Evolutionary conservation across 2,113 vertebrate genomes (phyloP).

Genomic region (Meriones unguiculatus): DNA sequence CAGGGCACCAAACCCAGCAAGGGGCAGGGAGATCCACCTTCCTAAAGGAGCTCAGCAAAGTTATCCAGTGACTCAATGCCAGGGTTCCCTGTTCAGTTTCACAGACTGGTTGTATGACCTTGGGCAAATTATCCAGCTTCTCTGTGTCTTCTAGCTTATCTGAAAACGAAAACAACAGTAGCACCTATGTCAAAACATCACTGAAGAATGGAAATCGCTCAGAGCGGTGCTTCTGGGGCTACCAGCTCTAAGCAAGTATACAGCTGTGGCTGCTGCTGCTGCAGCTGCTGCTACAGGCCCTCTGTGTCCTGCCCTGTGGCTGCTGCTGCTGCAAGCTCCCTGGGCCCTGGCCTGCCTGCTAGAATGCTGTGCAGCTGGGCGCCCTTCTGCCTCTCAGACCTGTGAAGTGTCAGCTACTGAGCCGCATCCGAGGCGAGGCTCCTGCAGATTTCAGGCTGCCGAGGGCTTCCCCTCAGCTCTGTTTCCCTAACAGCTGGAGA

Average conservation of each 20-base stretch:
- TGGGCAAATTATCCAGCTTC: neutral
- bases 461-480: slow-evolving; percentile 74
- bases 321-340: neutral
- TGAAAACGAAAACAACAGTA: neutral
- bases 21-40: neutral
- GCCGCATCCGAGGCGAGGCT: neutral
- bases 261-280: neutral
- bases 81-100: neutral
- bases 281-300: neutral
- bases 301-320: neutral
- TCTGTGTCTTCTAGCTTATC: neutral
- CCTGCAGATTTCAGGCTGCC: slow-evolving; percentile 62
- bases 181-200: neutral
- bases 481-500: slow-evolving; percentile 88
- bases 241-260: neutral
- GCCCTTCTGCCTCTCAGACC: slow-evolving; percentile 25
- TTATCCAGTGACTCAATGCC: neutral
- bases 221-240: neutral
- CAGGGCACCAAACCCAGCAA: neutral
- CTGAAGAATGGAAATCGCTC: neutral
- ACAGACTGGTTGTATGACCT: slow-evolving; percentile 34
- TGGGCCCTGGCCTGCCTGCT: neutral
- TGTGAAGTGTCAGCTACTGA: slow-evolving; percentile 54
- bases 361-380: slow-evolving; percentile 8
- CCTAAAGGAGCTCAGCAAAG: neutral